Conservation (phyloP, 2,113 vertebrate genomes). For the Notarius quadriscutis region DNA sequence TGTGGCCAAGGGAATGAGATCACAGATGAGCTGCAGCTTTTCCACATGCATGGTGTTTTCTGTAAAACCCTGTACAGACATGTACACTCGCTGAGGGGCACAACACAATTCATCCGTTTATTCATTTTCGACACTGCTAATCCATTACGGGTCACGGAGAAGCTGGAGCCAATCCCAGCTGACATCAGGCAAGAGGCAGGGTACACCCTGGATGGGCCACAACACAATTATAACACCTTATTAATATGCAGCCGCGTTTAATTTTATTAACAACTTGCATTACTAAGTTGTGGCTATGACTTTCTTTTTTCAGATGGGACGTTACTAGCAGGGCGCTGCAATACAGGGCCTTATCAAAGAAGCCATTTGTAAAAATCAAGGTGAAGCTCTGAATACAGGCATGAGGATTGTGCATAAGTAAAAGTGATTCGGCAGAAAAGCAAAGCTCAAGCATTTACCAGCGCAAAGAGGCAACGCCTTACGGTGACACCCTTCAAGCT, state of each 20-base stretch:
- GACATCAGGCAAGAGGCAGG: not conserved
- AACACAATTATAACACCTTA: not conserved
- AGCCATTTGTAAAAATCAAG: not conserved
- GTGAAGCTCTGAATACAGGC: conserved; percentile 19
- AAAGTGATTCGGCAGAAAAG: conserved; percentile 5
- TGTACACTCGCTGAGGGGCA: not conserved
- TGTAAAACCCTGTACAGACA: not conserved
- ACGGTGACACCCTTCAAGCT: not conserved
- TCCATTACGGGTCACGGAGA: too few species aligned
- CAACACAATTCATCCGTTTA: not conserved
- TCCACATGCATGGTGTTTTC: not conserved
- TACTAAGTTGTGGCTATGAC: not conserved
- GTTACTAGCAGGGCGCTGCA: not conserved
- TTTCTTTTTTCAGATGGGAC: not conserved
- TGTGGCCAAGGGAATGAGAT: not conserved
- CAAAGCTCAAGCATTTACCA: conserved; percentile 7
- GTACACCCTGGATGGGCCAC: not conserved
- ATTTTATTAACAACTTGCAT: not conserved
- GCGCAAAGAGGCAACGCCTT: not conserved
- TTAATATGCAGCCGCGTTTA: not conserved
- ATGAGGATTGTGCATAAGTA: not conserved
- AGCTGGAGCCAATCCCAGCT: too few species aligned
- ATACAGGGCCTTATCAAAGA: not conserved
- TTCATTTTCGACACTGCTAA: too few species aligned
- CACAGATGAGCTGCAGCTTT: not conserved